phyloP scores from a whole-genome alignment of 1,140 invertebrate species.

The Drosophila nigromelanica region DNA sequence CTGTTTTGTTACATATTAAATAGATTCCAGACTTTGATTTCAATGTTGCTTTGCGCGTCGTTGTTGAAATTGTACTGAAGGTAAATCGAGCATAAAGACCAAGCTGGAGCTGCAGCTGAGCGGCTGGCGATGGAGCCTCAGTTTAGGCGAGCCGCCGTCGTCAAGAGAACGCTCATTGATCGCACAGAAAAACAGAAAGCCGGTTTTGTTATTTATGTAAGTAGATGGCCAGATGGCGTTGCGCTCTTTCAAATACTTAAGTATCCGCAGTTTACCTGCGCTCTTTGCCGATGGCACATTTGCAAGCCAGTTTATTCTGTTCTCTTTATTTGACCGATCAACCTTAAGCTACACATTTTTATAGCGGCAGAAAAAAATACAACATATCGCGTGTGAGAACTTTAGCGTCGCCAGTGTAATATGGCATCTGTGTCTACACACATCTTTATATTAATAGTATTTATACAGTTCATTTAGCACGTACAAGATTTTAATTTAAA shows the following conservation, averaged over 20 bases:
- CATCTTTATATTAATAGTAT: too few species aligned
- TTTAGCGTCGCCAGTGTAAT: not conserved
- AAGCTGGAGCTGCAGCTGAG: slow-evolving; percentile 34
- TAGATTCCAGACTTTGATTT: slow-evolving; percentile 27
- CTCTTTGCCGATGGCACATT: slow-evolving; percentile 30
- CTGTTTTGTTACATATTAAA: slow-evolving; percentile 22
- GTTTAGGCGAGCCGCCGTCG: slow-evolving; percentile 51
- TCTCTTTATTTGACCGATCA: slow-evolving; percentile 25
- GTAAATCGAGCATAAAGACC: slow-evolving; percentile 78
- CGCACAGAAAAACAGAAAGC: slow-evolving; percentile 46
- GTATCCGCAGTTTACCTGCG: slow-evolving; percentile 6
- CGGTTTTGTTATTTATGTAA: slow-evolving; percentile 50
- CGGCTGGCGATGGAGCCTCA: slow-evolving; percentile 37
- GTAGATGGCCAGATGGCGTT: slow-evolving; percentile 3
- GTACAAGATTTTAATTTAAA: too few species aligned
- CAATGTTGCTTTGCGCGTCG: slow-evolving; percentile 61
- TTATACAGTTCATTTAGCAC: too few species aligned
- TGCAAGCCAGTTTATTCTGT: slow-evolving; percentile 26
- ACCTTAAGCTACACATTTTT: slow-evolving; percentile 3
- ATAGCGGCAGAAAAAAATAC: not conserved
- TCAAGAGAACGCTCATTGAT: slow-evolving; percentile 40
- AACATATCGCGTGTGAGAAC: slow-evolving; percentile 1
- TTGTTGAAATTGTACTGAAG: slow-evolving; percentile 73
- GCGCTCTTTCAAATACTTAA: slow-evolving; percentile 28
- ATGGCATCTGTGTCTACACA: not conserved